Evolutionary conservation across 30 jellyfish, hydroid and myxozoan genomes (phyloP).

Genomic region (Cassiopea andromeda): DNA sequence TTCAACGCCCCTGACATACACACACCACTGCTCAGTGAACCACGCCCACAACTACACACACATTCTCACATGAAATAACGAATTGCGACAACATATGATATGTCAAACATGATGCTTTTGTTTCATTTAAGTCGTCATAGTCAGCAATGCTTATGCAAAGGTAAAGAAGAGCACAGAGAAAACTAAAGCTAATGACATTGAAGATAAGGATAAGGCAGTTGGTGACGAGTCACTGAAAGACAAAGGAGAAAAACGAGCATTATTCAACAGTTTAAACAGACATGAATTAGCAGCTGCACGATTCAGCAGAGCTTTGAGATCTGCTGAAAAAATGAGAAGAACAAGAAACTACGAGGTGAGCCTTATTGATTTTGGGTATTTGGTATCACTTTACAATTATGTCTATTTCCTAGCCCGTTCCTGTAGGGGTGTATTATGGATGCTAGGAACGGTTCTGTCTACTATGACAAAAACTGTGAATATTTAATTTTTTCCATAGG

Average conservation of each 20-base stretch:
- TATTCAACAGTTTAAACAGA: background rate
- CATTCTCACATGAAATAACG: no score
- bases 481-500: no score
- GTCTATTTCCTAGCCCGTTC: no score
- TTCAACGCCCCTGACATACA: no score
- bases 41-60: no score
- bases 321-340: background rate
- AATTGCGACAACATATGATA: no score
- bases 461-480: no score
- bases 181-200: slow-evolving; percentile 35
- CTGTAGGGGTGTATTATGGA: no score
- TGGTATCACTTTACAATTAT: no score
- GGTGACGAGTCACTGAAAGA: background rate
- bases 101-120: background rate
- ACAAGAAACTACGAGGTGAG: background rate
- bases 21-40: no score
- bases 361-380: background rate
- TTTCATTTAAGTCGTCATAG: slow-evolving; percentile 4
- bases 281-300: slow-evolving; percentile 2
- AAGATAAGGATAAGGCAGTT: background rate
- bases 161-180: slow-evolving; percentile 4
- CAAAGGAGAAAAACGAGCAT: background rate
- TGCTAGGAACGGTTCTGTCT: no score
- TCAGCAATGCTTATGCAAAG: slow-evolving; percentile 16
- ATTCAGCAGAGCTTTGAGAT: slow-evolving; percentile 3